Conservation (phyloP, 2,797 vertebrate genomes). For the Trematomus bernacchii region DNA sequence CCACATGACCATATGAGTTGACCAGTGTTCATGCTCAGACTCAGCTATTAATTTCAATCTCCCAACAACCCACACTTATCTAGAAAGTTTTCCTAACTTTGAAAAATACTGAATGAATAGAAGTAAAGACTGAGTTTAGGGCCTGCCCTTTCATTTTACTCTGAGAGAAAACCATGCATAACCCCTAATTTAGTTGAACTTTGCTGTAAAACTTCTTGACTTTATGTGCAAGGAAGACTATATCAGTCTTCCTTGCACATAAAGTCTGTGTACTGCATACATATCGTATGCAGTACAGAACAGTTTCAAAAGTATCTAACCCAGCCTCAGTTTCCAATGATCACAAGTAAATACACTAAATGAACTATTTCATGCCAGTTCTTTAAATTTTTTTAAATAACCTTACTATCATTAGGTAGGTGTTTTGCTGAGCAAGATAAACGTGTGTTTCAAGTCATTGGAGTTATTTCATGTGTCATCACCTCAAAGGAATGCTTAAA, state of each 20-base stretch:
- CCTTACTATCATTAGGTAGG: not conserved
- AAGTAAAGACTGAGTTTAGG: constrained; percentile 10
- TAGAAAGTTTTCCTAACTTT: constrained; percentile 23
- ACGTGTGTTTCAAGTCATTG: not conserved
- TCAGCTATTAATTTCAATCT: not conserved
- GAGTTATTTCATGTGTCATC: constrained; percentile 9
- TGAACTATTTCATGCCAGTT: not conserved
- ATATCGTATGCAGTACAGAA: not conserved
- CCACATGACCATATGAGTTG: constrained; percentile 65
- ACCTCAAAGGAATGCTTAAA: constrained; percentile 31
- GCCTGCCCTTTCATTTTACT: constrained; percentile 6
- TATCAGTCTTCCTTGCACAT: no score
- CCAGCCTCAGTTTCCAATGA: not conserved
- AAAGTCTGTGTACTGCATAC: no score
- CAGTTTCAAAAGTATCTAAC: not conserved
- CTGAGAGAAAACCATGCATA: constrained; percentile 8
- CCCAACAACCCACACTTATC: constrained; percentile 14
- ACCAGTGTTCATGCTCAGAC: constrained; percentile 22
- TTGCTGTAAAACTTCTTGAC: not conserved
- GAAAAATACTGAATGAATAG: constrained; percentile 36
- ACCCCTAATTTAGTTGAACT: constrained; percentile 1
- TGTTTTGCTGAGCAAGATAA: constrained; percentile 14
- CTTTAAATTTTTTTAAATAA: not conserved
- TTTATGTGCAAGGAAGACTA: not conserved
- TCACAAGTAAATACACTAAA: not conserved